phyloP scores from a whole-genome alignment of 2,888 invertebrate species.

The Drosophila kambysellisi region DNA sequence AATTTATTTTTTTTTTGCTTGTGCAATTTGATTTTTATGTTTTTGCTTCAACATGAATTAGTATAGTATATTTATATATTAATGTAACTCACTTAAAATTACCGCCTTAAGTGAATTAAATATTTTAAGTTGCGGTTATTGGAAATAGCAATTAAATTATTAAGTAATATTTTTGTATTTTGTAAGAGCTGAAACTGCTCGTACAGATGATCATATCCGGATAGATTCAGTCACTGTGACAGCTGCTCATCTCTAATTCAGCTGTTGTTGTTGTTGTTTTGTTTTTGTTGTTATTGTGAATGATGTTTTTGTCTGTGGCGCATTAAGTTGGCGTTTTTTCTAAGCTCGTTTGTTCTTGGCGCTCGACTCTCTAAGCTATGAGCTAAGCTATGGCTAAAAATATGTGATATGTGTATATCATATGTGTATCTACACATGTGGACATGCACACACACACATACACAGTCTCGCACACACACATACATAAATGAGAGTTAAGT shows the following conservation, averaged over 20 bases:
- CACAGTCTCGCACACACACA: not conserved
- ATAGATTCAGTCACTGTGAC: constrained; percentile 17
- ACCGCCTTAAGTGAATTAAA: not conserved
- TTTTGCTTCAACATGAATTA: not conserved
- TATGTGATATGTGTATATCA: constrained; percentile 23
- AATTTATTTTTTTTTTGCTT: not conserved
- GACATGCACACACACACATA: constrained; percentile 1
- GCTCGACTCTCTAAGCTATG: constrained; percentile 40
- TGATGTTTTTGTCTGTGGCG: constrained; percentile 24
- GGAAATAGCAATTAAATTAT: not conserved
- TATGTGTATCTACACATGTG: not conserved
- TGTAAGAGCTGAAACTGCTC: not conserved
- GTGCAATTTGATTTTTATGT: not conserved
- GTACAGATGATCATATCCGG: not conserved
- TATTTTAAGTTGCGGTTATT: not conserved
- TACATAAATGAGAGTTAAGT: constrained; percentile 35
- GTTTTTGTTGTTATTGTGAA: constrained; percentile 11
- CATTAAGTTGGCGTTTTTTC: constrained; percentile 49
- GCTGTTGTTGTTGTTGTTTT: constrained; percentile 11
- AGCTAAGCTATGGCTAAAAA: constrained; percentile 47
- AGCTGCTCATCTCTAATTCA: constrained; percentile 40
- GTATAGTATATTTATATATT: not conserved
- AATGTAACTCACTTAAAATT: not conserved
- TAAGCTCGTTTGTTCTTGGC: constrained; percentile 33
- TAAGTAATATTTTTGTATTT: not conserved